Conservation (phyloP, 2,888 invertebrate species). For the Zootermopsis nevadensis region DNA sequence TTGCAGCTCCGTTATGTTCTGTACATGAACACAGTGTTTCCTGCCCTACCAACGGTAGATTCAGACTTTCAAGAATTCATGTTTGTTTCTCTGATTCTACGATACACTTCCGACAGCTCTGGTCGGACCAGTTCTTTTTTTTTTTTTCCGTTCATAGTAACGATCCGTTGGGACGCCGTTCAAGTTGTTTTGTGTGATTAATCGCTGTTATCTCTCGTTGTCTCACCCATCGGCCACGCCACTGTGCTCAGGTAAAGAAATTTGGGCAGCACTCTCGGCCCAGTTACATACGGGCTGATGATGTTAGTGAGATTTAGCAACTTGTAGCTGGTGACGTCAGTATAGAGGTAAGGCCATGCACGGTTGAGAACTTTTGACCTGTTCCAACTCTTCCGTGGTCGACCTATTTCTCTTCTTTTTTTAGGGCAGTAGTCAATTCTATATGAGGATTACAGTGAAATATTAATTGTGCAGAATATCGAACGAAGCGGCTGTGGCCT, state of each 20-base stretch:
- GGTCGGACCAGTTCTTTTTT: not conserved
- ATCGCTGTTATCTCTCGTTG: not conserved
- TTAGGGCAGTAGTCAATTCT: no score
- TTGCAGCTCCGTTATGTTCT: conserved; percentile 19
- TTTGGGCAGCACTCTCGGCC: not conserved
- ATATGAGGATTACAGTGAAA: no score
- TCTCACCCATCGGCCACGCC: not conserved
- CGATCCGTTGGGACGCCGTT: not conserved
- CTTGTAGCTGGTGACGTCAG: no score
- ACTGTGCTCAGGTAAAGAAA: not conserved
- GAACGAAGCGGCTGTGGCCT: no score
- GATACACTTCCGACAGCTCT: not conserved
- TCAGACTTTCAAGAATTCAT: not conserved
- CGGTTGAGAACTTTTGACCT: no score
- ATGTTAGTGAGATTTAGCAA: no score
- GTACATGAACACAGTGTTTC: not conserved
- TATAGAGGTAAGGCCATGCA: no score
- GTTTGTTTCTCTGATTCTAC: not conserved
- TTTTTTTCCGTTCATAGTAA: not conserved
- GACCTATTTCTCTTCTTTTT: no score
- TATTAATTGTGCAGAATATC: no score
- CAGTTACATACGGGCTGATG: not conserved
- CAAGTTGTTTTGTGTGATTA: not conserved
- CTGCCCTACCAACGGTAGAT: conserved; percentile 18
- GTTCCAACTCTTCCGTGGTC: no score